Evolutionary conservation across 2,113 vertebrate species (phyloP).

Genomic region (Sebastes schlegelii): DNA sequence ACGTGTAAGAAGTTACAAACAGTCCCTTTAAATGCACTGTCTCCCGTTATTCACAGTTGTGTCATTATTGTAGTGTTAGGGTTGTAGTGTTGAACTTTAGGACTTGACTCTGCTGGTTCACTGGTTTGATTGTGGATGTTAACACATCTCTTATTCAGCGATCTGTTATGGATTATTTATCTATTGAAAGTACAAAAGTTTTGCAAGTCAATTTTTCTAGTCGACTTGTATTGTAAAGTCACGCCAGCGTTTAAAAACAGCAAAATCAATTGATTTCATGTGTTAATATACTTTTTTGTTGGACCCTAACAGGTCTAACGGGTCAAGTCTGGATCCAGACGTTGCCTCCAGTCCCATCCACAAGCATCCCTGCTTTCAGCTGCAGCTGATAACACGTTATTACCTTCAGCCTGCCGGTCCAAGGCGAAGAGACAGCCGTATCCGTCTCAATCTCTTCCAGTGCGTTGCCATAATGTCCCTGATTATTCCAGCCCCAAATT

Average conservation of each 20-base stretch:
- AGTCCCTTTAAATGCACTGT: no score
- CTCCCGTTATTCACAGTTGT: not conserved
- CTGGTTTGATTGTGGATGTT: not conserved
- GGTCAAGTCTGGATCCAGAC: not conserved
- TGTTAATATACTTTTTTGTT: not conserved
- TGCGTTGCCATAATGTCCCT: slow-evolving; percentile 91
- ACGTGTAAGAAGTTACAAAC: no score
- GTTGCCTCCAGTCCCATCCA: not conserved
- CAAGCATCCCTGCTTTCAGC: slow-evolving; percentile 20
- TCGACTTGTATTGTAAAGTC: not conserved
- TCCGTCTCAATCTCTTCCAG: slow-evolving; percentile 95
- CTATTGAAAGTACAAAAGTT: not conserved
- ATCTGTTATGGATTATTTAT: not conserved
- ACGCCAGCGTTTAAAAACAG: not conserved
- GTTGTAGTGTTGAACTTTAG: not conserved
- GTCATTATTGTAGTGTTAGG: not conserved
- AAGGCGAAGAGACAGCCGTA: slow-evolving; percentile 62
- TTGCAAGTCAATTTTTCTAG: not conserved
- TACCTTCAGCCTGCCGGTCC: slow-evolving; percentile 30
- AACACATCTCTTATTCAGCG: not conserved
- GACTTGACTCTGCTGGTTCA: not conserved
- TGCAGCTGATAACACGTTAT: slow-evolving; percentile 33
- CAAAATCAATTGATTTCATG: not conserved
- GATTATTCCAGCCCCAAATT: slow-evolving; percentile 95
- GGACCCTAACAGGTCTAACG: not conserved